Evolutionary conservation across 2,888 invertebrate genomes (phyloP), one percentile per base, ranked within the genome.

Genomic region (Harpalus rufipes): DNA sequence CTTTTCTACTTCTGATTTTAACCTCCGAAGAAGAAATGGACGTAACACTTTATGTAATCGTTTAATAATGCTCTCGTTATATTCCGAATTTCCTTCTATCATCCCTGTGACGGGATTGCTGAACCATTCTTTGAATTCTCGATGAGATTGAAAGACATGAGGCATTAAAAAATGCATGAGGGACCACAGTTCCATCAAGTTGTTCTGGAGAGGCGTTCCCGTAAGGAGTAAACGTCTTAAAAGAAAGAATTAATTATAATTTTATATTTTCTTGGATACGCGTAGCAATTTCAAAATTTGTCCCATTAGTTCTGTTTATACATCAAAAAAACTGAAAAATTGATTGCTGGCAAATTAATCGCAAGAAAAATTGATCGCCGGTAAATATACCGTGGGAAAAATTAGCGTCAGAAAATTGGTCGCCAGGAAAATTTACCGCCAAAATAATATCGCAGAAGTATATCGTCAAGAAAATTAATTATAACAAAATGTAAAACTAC

Each of bases 141-240:
- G 94, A 92, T 99, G 98, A 78, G 98, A 98, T 88, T 97, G 97
- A 93, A 99, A 99, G 87, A 98, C 97, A 91, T 96, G 96, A 63
- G 99, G 99, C 98, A 99, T 98, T 81, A 99, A 93, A 92, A 99
- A 99, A 92, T 99, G 98, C 98, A 99, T 97, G 86, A 99, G 92
- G 21, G 98, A 98, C 98, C 99, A 99, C 87, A 99, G 92, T 92
- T 99, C 98, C 96, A 98, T 97, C 88, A 99, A 92, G 90, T 97
- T 97, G 91, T 99, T 99, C 92, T 99, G 98, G 86, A 99, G 93
- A 85, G 98, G 98, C 85, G 98, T 99, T 88, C 98, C 98, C 85
- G 98, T 99, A 88, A 99, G 92, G 86, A 99, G 92, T 86, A 99
- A 92, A 84, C 99, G 95, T 89, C 97, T 96, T 90, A 84, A 91